Evolutionary conservation across 2,113 vertebrate species (phyloP).

Genomic region (Ammodramus savannarum): DNA sequence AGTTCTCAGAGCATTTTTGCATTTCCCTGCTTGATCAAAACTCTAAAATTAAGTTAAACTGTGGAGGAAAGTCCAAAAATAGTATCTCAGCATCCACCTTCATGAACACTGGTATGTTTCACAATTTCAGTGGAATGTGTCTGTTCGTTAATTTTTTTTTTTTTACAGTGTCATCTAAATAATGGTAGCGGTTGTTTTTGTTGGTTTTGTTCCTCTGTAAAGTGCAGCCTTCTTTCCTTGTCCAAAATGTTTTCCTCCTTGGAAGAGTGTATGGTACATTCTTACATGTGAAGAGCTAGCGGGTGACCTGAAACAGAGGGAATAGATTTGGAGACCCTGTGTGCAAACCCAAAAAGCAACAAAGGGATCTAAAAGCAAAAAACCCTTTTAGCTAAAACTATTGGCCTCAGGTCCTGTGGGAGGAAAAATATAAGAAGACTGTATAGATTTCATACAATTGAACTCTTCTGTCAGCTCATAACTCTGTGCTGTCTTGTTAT

Average conservation of each 20-base stretch:
- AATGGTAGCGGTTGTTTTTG: not conserved
- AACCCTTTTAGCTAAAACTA: not conserved
- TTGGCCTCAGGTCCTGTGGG: not conserved
- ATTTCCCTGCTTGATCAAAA: not conserved
- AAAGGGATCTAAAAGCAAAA: not conserved
- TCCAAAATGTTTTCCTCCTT: not conserved
- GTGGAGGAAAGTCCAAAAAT: not conserved
- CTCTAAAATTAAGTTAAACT: not conserved
- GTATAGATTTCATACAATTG: not conserved
- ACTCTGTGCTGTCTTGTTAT: not conserved
- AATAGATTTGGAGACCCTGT: not conserved
- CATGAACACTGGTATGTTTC: fast-evolving
- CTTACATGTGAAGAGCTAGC: not conserved
- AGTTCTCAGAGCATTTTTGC: not conserved
- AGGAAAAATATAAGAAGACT: not conserved
- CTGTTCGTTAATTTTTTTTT: not conserved
- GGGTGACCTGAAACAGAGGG: not conserved
- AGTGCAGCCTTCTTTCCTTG: not conserved
- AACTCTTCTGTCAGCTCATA: not conserved
- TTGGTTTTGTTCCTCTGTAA: not conserved
- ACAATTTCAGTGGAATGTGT: not conserved
- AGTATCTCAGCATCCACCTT: not conserved
- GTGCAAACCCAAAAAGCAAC: not conserved
- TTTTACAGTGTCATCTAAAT: not conserved
- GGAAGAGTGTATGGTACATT: not conserved